Conservation (phyloP, 1,140 invertebrate species). For the Solenopsis invicta region DNA sequence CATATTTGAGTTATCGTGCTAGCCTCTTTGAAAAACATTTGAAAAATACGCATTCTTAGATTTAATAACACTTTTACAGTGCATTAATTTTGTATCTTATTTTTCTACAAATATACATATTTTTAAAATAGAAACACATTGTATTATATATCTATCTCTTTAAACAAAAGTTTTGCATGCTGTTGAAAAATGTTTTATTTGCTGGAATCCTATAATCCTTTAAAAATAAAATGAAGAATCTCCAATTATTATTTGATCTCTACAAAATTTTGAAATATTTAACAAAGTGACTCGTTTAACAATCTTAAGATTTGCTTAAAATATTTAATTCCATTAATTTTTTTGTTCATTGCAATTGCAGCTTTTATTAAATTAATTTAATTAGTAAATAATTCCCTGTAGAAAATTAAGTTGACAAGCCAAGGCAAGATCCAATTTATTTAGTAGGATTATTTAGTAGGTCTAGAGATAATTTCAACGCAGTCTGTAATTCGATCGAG, state of each 20-base stretch:
- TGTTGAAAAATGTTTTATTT: no score
- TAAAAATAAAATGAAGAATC: not conserved
- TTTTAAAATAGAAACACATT: no score
- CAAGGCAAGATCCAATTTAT: not conserved
- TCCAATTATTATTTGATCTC: not conserved
- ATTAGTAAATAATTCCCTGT: not conserved
- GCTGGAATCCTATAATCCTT: no score
- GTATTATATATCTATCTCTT: no score
- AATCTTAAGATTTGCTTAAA: not conserved
- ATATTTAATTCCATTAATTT: not conserved
- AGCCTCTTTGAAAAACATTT: no score
- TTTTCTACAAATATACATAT: no score
- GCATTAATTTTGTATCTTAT: no score
- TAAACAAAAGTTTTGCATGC: no score
- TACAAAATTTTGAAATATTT: not conserved
- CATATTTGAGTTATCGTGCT: no score
- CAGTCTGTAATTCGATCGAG: not conserved
- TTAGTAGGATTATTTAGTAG: not conserved
- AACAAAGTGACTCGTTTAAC: not conserved
- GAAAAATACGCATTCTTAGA: no score
- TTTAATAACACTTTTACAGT: no score
- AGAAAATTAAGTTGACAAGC: not conserved
- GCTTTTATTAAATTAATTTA: constrained; percentile 1
- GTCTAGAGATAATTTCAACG: not conserved
- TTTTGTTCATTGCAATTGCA: not conserved